A percentile compares a stretch with the other conserved stretches of the same genome.
These are phyloP conservation scores for Drosophila pachea DNA, from an alignment of 1,140 invertebrate species.

Conservation along the genomic window DNA sequence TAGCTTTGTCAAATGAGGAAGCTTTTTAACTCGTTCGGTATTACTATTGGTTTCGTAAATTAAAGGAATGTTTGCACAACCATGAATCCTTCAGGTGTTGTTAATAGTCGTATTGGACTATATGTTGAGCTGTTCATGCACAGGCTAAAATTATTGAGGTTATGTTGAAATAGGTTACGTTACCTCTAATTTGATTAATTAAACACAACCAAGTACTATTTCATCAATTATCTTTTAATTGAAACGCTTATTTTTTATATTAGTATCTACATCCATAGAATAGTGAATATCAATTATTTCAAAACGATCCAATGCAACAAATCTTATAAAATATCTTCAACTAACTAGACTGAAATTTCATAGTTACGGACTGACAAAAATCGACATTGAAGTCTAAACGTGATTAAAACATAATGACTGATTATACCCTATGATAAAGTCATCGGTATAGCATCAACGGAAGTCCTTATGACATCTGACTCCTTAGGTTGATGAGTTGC, in stretches of 20 bases:
- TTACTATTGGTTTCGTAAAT: too few relatives aligned
- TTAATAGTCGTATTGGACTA: too few relatives aligned
- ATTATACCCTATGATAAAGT: not conserved
- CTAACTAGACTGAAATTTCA: slow-evolving; percentile 23
- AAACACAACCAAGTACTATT: not conserved
- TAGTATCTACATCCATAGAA: slow-evolving; percentile 21
- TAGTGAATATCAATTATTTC: slow-evolving; percentile 23
- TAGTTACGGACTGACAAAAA: not conserved
- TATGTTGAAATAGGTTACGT: too few relatives aligned
- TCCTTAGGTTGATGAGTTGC: not conserved
- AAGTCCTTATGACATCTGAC: not conserved
- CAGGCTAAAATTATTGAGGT: too few relatives aligned
- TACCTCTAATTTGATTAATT: too few relatives aligned
- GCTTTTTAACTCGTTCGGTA: too few relatives aligned
- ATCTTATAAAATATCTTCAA: slow-evolving; percentile 33
- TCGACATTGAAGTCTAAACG: slow-evolving; percentile 4
- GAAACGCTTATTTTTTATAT: slow-evolving; percentile 16
- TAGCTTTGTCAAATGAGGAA: too few relatives aligned
- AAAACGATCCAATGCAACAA: slow-evolving; percentile 30
- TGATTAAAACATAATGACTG: slow-evolving; percentile 13
- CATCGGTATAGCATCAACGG: not conserved
- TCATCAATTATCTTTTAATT: slow-evolving; percentile 16
- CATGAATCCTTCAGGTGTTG: too few relatives aligned
- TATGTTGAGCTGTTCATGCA: too few relatives aligned
- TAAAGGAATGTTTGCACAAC: too few relatives aligned